Conservation (phyloP, 1,140 invertebrate genomes). For the Augochlora pura region DNA sequence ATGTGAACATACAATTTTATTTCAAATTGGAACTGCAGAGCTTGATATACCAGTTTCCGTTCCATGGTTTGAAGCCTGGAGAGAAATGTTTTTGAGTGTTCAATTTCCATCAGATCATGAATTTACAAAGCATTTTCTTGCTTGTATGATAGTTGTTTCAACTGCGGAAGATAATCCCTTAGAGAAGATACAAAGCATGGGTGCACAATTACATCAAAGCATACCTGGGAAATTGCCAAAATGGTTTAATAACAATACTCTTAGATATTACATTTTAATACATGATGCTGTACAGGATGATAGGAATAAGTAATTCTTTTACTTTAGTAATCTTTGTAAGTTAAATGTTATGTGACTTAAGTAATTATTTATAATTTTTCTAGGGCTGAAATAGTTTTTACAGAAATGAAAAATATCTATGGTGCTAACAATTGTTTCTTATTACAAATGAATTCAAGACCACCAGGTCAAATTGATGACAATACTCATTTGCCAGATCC, state of each 20-base stretch:
- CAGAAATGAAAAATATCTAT: conserved; percentile 91
- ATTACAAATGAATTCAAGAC: conserved; percentile 91
- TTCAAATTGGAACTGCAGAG: conserved; percentile 78
- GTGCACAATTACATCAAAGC: conserved; percentile 89
- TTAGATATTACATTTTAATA: conserved; percentile 94
- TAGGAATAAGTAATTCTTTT: conserved; percentile 80
- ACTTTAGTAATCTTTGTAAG: not conserved
- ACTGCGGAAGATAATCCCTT: conserved; percentile 90
- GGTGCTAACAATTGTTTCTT: conserved; percentile 92
- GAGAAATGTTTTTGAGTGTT: conserved; percentile 93
- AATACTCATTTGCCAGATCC: conserved; percentile 87
- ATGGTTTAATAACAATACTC: conserved; percentile 92
- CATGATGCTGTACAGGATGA: conserved; percentile 90
- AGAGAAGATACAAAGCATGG: conserved; percentile 88
- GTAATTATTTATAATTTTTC: conserved; percentile 51
- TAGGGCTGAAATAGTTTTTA: conserved; percentile 91
- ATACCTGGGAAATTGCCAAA: conserved; percentile 90
- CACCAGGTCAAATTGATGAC: conserved; percentile 80
- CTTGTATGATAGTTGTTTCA: conserved; percentile 93
- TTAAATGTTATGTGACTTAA: not conserved
- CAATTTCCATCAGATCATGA: conserved; percentile 97
- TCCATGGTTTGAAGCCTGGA: conserved; percentile 98
- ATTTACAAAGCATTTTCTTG: conserved; percentile 96
- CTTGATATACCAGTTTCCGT: conserved; percentile 87
- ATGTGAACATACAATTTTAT: conserved; percentile 83